Evolutionary conservation across 2,797 vertebrate genomes (phyloP), one percentile per base, ranked within the genome.

Genomic region (Momotus momota): DNA sequence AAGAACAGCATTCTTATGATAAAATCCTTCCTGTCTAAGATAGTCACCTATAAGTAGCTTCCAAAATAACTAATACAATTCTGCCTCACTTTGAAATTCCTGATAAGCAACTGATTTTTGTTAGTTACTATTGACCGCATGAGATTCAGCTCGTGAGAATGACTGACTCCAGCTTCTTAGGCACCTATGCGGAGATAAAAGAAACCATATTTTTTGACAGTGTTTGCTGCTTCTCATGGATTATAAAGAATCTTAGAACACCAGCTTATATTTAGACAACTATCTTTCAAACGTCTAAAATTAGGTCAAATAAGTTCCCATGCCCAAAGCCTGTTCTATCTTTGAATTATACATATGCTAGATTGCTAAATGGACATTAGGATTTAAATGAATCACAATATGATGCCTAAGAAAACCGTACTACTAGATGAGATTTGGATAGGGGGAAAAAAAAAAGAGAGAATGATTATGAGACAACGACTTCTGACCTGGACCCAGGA

Each of bases 71-170:
- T 57, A 27, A 8, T 3, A n/a, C 60, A 89, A 57, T 46, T 88
- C 83, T 89, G 55, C 64, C 38, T 81, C 41, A 61, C 45, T 74
- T n/a, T 77, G 35, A 81, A 48, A 91, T 80, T 89, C 64, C 38
- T 86, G 43, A 51, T 60, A 90, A 92, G 78, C 49, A 85, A 69
- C 10, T 93, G 70, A 40, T 69, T 92, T 94, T 75, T 33, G 72
- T 46, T 67, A 61, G 35, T 70, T 81, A 72, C 64, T 60, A 23
- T n/a, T 92, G 55, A 22, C n/a, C 52, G 31, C 1, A 2, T 61
- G 57, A 62, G 57, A 83, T 87, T 71, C 52, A 75, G 41, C 17
- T 58, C 48, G 26, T 66, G 52, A 75, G 57, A 41, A 69, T 45
- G 51, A 62, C 5, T 85, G 52, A 55, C 38, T 81, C n/a, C 69